Base-by-base conservation (phyloP, 2,113 vertebrate genomes). In the Trichomycterus rosablanca region DNA sequence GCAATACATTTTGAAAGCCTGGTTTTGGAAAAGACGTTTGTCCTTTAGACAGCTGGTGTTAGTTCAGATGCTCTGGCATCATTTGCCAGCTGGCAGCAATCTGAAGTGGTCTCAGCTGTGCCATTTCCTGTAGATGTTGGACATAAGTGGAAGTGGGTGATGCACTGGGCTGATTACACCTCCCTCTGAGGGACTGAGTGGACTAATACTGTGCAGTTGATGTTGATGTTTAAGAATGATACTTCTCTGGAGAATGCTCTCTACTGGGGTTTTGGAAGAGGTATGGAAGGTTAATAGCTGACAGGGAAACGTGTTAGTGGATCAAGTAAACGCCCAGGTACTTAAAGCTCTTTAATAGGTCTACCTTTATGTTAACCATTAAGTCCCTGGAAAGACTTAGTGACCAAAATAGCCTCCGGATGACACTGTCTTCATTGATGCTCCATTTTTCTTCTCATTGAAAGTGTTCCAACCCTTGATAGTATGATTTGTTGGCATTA, bases 71-170 rank as follows among this genome's bases (percentile, higher is more conserved):
- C 40, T 23, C 30, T 19, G 18, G 18, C 44, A 9, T 5, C 7
- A 20, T 59, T 43, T 32, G 30, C 54, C 26, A 15, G 55, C 26
- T 58, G 55, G 23, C 40, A 32, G 8, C 40, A 43, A 58, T 28
- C 24, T 32, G 39, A 45, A 58, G 55, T 22, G 42, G 42, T 45
- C 56, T 59, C 56, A 59, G 56, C 56, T 45, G 56, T 44, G 40
- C 18, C 28, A 9, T 58, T 58, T 58, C 22, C 14, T 44, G 40
- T 44, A 30, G 23, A 14, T 58, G 26, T 20, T 32, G 40, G 16
- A 45, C 28, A 19, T 44, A 15, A 18, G 8, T 7, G 15, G 20
- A 42, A 42, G 10, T 26, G 26, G 39, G 39, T 30, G 54, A 44
- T 28, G 11, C 18, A 3, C 12, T 19, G 26, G 16, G 40, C 40